Percentiles rank a stretch among this genome's conserved stretches.
phyloP scores from a whole-genome alignment of 1,140 invertebrate species.

The Eulimnadia texana region DNA sequence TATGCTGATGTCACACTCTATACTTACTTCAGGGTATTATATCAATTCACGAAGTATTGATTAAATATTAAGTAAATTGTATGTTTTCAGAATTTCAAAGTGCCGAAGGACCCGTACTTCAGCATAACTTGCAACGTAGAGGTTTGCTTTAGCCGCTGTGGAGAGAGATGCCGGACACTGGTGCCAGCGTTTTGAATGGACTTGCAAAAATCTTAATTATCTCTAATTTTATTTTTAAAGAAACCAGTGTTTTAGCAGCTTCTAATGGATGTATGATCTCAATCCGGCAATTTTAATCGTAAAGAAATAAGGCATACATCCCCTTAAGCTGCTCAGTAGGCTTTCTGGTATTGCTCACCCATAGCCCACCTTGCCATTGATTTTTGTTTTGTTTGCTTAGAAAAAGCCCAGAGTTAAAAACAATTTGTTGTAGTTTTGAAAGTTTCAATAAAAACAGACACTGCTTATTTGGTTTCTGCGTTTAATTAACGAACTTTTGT shows the following conservation, averaged over 20 bases:
- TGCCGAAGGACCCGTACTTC: slow-evolving; percentile 3
- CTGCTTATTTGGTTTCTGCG: too few relatives aligned
- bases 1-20: slow-evolving; percentile 3
- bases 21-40: background rate
- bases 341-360: background rate
- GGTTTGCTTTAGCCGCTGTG: background rate
- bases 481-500: too few relatives aligned
- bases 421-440: background rate
- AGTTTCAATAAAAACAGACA: background rate
- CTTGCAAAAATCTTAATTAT: background rate
- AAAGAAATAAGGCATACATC: background rate
- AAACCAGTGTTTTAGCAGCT: too few relatives aligned
- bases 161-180: background rate
- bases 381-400: background rate
- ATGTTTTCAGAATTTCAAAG: slow-evolving; percentile 1
- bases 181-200: background rate
- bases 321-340: too few relatives aligned
- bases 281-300: background rate
- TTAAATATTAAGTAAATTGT: background rate
- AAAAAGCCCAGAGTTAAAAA: background rate
- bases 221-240: too few relatives aligned
- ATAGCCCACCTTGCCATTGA: background rate
- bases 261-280: background rate
- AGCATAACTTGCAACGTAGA: slow-evolving; percentile 8
- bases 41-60: background rate